phyloP scores from a whole-genome alignment of 1,140 invertebrate species.

The Eriocheir sinensis region DNA sequence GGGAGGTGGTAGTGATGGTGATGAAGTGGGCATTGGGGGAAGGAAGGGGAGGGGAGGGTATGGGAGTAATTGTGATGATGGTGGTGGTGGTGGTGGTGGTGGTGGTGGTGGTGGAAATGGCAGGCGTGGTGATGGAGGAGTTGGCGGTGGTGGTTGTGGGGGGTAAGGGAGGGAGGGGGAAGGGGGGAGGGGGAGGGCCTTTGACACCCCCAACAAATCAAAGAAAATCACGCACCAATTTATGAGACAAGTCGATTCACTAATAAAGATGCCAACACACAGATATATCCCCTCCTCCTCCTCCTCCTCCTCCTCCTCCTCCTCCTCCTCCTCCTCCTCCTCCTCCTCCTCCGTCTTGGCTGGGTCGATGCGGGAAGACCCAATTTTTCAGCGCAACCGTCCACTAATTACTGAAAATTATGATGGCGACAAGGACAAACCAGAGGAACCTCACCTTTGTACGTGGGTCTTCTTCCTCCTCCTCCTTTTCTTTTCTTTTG shows the following conservation, averaged over 20 bases:
- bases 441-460: too few species aligned
- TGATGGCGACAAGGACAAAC: not conserved
- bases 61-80: not conserved
- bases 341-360: not conserved
- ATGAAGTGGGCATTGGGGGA: too few species aligned
- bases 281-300: not conserved
- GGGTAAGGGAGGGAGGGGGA: too few species aligned
- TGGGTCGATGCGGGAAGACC: not conserved
- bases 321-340: not conserved
- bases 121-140: not conserved
- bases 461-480: not conserved
- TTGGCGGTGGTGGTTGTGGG: not conserved
- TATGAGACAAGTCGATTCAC: not conserved
- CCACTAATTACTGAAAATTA: conserved; percentile 16
- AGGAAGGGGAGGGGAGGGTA: not conserved
- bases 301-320: not conserved
- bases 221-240: not conserved
- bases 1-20: not conserved
- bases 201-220: not conserved
- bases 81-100: not conserved
- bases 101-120: not conserved
- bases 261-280: conserved; percentile 16
- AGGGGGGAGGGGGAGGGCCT: too few species aligned
- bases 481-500: not conserved
- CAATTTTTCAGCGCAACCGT: not conserved